Base-by-base conservation (phyloP, 2,888 invertebrate species). In the Oscheius onirici region DNA sequence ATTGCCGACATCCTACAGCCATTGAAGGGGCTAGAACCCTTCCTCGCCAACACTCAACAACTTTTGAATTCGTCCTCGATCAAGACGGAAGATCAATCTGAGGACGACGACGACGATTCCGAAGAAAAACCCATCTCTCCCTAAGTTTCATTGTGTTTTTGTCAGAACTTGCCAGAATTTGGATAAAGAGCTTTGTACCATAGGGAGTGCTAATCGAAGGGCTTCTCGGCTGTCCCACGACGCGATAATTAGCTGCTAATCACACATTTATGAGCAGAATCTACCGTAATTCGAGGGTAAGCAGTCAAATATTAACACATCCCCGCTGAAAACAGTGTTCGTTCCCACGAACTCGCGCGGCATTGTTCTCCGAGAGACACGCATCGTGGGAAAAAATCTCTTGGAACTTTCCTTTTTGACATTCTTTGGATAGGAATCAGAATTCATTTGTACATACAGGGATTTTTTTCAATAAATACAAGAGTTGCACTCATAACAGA, bases 1-100 rank as follows among this genome's bases (percentile, higher is more conserved):
- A 79, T 82, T 44, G 70, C 71, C n/a, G 78, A 77, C 49, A 73
- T 75, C 67, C 69, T 77, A 57, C 70, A 71, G 55, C 78, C 76
- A 22, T 69, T 71, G 11, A 73, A 75, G 57, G 43, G 40, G n/a
- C 40, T 69, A 10, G 69, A 69, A 44, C 43, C 68, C 41, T 46
- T 68, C n/a, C 60, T 60, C 46, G n/a, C 46, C 20, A 46, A 46
- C 15, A 24, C n/a, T 1, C 11, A n/a, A 15, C 28, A 22, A 2
- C 22, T 26, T 26, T n/a, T 55, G n/a, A 26, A 55, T 6, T 10
- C 49, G 10, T 49, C 49, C 49, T 20, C 22, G 20, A 20, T 22
- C 26, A 22, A 22, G 22, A 26, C 54, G 15, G 54, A 26, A 11
- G 54, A 28, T 22, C 26, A 22, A 17, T 55, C 54, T 26, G 22